Base-by-base conservation (phyloP, 2,888 invertebrate genomes). In the Euzophera pinguis region DNA sequence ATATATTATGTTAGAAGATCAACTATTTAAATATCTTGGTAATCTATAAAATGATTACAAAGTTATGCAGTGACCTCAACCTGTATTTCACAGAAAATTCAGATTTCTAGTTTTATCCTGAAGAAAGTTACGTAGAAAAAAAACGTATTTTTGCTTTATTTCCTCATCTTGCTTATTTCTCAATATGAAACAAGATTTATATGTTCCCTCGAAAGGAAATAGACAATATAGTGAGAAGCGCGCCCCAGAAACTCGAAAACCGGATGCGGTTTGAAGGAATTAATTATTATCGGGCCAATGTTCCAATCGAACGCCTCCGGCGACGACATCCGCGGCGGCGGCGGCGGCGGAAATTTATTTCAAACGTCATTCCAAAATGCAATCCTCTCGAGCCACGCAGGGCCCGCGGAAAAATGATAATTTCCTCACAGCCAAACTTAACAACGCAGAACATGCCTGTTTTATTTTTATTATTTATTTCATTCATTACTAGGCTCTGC, bases 261-360 rank as follows among this genome's bases (percentile, higher is more conserved):
- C 69, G 69, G 73, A 69, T 73, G 71, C 66, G 77, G 75, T 73
- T 75, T 74, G 73, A 79, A 72, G 75, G 78, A 79, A 84, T 84
- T 84, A 81, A 84, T 83, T 79, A 85, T 84, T 78, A 86, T 83
- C 82, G 69, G 76, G 85, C 83, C 84, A 87, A 86, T 87, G 77
- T 86, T 87, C 81, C 83, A 86, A 87, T 86, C 74, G 78, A 81
- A 70, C 71, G 71, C 75, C 75, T 71, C 75, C 75, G 74, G 76
- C 72, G 75, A 64, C 67, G 75, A 64, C 67, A 67, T 64, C 69
- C 69, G 61, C 64, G 69, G 62, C 68, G 64, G 57, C 57, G 5
- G 22, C 22, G 5, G 22, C 22, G 50, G 65, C 83, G 87, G 88
- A 88, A 87, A 88, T 89, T 87, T 82, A 84, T 86, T 85, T 82